Percentiles rank a stretch among this genome's conserved stretches.
These are phyloP conservation scores for Bathybates hornii DNA, from an alignment of 2,113 vertebrate species.

Conservation along the genomic window DNA sequence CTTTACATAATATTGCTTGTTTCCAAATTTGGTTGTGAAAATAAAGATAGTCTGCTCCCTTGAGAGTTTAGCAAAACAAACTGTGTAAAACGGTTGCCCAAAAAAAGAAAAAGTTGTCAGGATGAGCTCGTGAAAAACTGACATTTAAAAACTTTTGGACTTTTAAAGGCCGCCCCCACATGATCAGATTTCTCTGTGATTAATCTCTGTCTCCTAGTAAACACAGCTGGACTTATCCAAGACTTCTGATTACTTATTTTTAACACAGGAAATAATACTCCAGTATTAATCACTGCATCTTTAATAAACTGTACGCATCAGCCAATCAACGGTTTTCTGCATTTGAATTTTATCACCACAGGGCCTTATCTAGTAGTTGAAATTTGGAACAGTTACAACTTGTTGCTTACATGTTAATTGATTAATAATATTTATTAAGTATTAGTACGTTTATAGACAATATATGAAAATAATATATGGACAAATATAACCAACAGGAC, in stretches of 20 bases:
- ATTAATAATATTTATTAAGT: neutral
- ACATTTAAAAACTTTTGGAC: neutral
- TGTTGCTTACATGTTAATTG: neutral
- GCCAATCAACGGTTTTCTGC: accelerated
- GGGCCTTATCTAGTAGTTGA: neutral
- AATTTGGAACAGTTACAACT: neutral
- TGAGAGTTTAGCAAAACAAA: neutral
- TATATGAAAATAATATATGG: neutral
- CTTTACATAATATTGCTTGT: neutral
- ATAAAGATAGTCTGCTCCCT: neutral
- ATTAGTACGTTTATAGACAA: neutral
- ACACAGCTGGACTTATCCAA: neutral
- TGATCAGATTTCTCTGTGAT: neutral
- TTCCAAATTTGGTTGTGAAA: neutral
- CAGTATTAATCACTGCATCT: neutral
- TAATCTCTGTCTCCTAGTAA: neutral
- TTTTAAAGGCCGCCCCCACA: neutral
- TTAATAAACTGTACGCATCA: neutral
- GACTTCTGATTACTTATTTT: neutral
- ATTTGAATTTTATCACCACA: neutral
- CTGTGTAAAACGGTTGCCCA: neutral
- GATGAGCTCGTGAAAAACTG: neutral
- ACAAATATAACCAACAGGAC: neutral
- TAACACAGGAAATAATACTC: neutral
- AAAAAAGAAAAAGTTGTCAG: neutral